These are phyloP conservation scores for Leguminivora glycinivorella DNA, from an alignment of 1,140 invertebrate genomes.

Conservation along the genomic window DNA sequence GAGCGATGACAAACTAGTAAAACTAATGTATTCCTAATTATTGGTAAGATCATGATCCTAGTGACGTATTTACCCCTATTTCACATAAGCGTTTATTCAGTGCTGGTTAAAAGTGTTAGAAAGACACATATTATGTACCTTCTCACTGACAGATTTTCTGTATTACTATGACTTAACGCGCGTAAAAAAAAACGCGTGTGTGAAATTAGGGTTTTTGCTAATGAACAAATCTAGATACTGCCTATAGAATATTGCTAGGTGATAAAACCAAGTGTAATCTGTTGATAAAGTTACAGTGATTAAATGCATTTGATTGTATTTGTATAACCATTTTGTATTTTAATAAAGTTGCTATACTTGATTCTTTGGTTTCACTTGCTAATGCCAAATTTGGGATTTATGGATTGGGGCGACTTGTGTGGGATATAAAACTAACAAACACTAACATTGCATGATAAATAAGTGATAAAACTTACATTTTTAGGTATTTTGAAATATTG, in stretches of 20 bases:
- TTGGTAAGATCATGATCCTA: slow-evolving; percentile 44
- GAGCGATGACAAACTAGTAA: not conserved
- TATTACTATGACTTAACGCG: not conserved
- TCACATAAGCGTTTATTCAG: not conserved
- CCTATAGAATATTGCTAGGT: slow-evolving; percentile 59
- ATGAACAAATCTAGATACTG: slow-evolving; percentile 49
- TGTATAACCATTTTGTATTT: slow-evolving; percentile 78
- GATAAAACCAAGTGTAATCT: slow-evolving; percentile 55
- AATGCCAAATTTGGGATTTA: slow-evolving; percentile 38
- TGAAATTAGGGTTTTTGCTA: not conserved
- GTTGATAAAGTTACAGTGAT: slow-evolving; percentile 74
- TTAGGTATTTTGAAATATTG: not conserved
- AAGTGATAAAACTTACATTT: not conserved
- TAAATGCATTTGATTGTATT: slow-evolving; percentile 78
- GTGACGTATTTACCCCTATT: slow-evolving; percentile 44
- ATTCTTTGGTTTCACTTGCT: slow-evolving; percentile 33
- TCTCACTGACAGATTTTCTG: too few relatives aligned
- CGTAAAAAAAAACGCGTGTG: not conserved
- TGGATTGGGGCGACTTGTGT: slow-evolving; percentile 1
- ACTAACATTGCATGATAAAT: slow-evolving; percentile 14
- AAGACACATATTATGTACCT: too few relatives aligned
- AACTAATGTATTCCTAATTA: slow-evolving; percentile 16
- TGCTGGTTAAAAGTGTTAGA: not conserved
- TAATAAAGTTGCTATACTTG: slow-evolving; percentile 78
- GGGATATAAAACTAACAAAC: not conserved